Evolutionary conservation across 2,797 vertebrate species (phyloP).

Genomic region (Manis javanica): DNA sequence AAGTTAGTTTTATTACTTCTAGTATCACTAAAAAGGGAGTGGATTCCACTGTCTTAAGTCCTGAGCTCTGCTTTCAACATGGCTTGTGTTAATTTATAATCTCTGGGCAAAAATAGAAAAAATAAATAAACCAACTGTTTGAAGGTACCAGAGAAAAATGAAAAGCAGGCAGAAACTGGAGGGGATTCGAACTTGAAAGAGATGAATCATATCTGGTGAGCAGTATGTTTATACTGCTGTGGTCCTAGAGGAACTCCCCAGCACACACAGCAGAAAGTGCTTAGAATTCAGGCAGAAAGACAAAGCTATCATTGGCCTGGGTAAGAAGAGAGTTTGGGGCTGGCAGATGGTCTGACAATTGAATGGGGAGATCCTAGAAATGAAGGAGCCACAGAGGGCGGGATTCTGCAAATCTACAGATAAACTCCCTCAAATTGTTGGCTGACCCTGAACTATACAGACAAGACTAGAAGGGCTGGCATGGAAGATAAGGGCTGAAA

Average conservation of each 20-base stretch:
- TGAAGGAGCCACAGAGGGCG: neutral
- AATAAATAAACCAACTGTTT: neutral
- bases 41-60: neutral
- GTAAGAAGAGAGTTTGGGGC: neutral
- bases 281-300: neutral
- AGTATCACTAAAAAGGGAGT: neutral
- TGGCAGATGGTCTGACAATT: neutral
- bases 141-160: neutral
- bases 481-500: neutral
- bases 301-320: neutral
- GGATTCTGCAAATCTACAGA: neutral
- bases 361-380: neutral
- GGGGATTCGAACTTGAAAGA: neutral
- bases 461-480: neutral
- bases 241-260: neutral
- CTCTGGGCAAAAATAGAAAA: neutral
- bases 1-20: neutral
- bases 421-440: neutral
- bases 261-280: neutral
- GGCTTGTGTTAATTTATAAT: neutral
- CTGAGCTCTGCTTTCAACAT: neutral
- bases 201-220: neutral
- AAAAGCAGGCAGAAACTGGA: conserved; percentile 20
- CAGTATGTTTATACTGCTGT: neutral
- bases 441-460: neutral